Base-by-base conservation (phyloP, 1,140 invertebrate species). In the Tribolium castaneum region DNA sequence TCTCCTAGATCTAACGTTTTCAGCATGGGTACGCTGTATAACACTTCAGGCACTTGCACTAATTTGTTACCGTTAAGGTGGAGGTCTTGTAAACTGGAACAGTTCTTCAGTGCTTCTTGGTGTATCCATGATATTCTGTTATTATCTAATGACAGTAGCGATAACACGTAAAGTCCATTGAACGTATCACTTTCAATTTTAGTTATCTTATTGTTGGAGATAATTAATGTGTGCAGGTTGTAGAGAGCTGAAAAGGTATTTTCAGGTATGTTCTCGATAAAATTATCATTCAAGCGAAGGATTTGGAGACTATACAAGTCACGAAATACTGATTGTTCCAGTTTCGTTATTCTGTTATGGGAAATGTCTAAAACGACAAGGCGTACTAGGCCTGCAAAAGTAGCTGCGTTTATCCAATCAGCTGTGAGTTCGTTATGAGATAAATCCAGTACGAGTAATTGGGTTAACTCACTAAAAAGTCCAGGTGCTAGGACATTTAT, bases 21-120 rank as follows among this genome's bases (percentile, higher is more conserved):
- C 45, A 98, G 88, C 80, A 94, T 90, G 6, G 93, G 93, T 75
- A 97, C 92, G 84, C 93, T 92, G 82, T 90, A 90, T 14, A 98
- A 86, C n/a, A 94, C 95, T 81, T 92, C 90, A n/a, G 97, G 97
- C 54, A 99, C 92, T 79, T 91, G 88, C 79, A 91, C 90, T 77
- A 98, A 88, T 84, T 93, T 92, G 87, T 99, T 99, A 81, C 94
- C 92, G 87, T 96, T 95, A 62, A 98, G 89, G 89, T 97, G 95
- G 59, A 99, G 88, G 86, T 97, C 95, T 87, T 95, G 93, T 70
- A 98, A 87, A 77, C 92, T 93, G 54, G 93, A 93, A 83, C 94
- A 94, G 86, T 97, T 98, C 86, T 90, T 91, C 78, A 98, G 91
- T 19, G 96, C 92, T 81, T 94, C 92, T 56, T 91, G 89, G 82